phyloP scores from a whole-genome alignment of 2,113 vertebrate genomes.

The Sebastes schlegelii region DNA sequence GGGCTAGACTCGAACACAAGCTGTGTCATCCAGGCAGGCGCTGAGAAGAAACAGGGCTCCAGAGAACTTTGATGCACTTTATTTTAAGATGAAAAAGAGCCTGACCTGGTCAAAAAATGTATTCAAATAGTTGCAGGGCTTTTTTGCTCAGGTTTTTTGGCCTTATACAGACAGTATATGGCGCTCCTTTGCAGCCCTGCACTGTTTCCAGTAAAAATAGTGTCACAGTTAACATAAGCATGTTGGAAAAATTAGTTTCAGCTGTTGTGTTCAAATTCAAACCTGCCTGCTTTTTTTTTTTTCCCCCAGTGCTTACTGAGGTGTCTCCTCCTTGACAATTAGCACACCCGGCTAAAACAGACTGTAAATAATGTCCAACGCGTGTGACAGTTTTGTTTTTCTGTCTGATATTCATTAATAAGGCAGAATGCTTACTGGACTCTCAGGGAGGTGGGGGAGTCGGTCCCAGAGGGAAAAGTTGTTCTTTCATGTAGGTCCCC shows the following conservation, averaged over 20 bases:
- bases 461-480: conserved; percentile 78
- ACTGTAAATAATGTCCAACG: conserved; percentile 76
- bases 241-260: conserved; percentile 82
- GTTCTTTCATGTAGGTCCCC: conserved; percentile 85
- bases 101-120: conserved; percentile 64
- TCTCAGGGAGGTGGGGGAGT: conserved; percentile 71
- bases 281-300: conserved; percentile 42
- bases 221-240: conserved; percentile 84
- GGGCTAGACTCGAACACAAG: conserved; percentile 47
- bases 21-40: conserved; percentile 38
- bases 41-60: conserved; percentile 78
- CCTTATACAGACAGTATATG: conserved; percentile 84
- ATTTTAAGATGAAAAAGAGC: conserved; percentile 77
- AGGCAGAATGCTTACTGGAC: conserved; percentile 79
- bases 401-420: conserved; percentile 84
- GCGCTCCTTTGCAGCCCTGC: conserved; percentile 69
- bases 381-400: conserved; percentile 83
- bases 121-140: conserved; percentile 80
- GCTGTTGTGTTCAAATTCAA: conserved; percentile 76
- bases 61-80: conserved; percentile 72
- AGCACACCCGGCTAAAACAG: conserved; percentile 77
- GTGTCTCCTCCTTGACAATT: conserved; percentile 81
- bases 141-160: conserved; percentile 79
- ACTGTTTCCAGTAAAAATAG: conserved; percentile 84
- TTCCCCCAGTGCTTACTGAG: conserved; percentile 71